Base-by-base conservation (phyloP, 2,888 invertebrate genomes). In the Sphaeridia pumilis region DNA sequence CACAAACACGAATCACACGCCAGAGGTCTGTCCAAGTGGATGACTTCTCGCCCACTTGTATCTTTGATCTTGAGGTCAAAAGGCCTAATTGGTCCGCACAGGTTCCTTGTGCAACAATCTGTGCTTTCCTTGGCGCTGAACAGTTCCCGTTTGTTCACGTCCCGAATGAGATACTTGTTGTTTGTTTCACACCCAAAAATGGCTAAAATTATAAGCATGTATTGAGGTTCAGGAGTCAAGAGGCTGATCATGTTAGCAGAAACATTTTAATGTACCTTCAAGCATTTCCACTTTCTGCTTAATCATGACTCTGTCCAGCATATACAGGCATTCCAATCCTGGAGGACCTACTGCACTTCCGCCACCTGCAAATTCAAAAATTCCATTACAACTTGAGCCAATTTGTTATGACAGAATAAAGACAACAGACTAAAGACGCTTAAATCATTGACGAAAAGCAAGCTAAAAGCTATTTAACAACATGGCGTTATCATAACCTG, bases 11-110 rank as follows among this genome's bases (percentile, higher is more conserved):
- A 78, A 61, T 81, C 79, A 69, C 89, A 92, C 3, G 85, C 82
- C 41, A 87, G 72, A 0, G 88, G 87, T 28, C 93, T 80, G 66
- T 82, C 73, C 57, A 94, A 73, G 68, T 87, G 86, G 64, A 94
- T 84, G 31, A 93, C 82, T 78, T 93, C 87, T 66, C 83, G 83
- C 59, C 79, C 79, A 64, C 76, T 80, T 69, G 82, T 83, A 70
- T 93, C 92, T 68, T 84, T 74, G 54, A 93, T 81, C 71, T 82
- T 83, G 79, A 93, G 85, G 65, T 88, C 86, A 68, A 90, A 92
- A 1, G 87, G 84, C 38, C 92, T 78, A 52, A 78, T 70, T 0
- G 83, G 79, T 0, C 93, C 92, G 67, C 87, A 85, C 67, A 84
- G 86, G 68, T 84, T 84, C 66, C 92, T 76, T 0, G 83, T 84